These are phyloP conservation scores for Cariama cristata DNA, from an alignment of 2,113 vertebrate genomes.

Conservation along the genomic window DNA sequence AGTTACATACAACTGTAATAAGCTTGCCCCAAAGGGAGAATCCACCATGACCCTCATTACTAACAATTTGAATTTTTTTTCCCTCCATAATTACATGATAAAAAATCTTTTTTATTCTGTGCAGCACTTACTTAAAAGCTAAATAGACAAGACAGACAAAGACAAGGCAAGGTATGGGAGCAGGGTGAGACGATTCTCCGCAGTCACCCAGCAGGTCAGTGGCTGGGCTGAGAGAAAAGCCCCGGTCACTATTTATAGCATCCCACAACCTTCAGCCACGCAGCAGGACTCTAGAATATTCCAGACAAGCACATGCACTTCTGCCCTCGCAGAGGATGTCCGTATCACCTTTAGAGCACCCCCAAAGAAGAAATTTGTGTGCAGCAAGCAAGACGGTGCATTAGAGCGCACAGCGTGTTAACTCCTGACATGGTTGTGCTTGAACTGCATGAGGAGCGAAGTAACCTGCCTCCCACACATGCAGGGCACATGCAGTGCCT, in stretches of 20 bases:
- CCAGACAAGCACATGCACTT: not conserved
- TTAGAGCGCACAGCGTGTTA: not conserved
- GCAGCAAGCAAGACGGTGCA: not conserved
- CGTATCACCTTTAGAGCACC: not conserved
- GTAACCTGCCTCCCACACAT: not conserved
- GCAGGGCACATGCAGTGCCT: fast-evolving
- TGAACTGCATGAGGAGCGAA: not conserved
- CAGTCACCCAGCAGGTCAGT: not conserved
- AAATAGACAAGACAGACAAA: not conserved
- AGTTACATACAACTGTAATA: not conserved
- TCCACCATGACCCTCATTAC: not conserved
- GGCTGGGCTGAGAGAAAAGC: not conserved
- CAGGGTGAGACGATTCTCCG: not conserved
- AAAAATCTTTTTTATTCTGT: not conserved
- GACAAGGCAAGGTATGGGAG: not conserved
- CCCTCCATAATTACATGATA: not conserved
- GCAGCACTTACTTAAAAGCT: not conserved
- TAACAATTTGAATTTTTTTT: not conserved
- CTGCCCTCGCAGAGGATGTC: not conserved
- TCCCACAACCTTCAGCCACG: not conserved
- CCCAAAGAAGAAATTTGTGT: not conserved
- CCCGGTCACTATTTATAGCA: not conserved
- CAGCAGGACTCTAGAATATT: not conserved
- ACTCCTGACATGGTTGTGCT: not conserved
- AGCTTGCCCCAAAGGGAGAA: not conserved